These are phyloP conservation scores for Setophaga coronata DNA, from an alignment of 2,113 vertebrate species.

Conservation along the genomic window DNA sequence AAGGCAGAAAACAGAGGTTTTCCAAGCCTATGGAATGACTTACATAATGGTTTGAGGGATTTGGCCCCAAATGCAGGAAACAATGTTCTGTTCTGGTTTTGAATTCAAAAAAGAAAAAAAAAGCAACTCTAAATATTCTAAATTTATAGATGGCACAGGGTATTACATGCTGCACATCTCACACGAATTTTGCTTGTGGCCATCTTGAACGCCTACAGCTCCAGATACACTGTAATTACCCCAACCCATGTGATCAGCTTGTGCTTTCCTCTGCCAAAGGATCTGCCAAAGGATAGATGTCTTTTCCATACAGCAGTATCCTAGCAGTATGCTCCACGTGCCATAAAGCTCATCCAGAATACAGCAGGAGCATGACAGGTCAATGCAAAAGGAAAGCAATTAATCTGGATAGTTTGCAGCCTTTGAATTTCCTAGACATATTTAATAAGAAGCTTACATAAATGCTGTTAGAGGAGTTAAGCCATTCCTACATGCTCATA, in stretches of 20 bases:
- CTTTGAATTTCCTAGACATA: neutral
- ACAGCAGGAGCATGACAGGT: neutral
- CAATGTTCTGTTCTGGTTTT: neutral
- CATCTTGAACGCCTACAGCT: conserved; percentile 15
- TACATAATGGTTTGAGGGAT: neutral
- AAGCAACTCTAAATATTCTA: neutral
- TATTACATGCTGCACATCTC: neutral
- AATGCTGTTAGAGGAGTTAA: neutral
- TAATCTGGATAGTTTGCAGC: neutral
- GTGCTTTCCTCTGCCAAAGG: neutral
- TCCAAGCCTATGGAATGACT: neutral
- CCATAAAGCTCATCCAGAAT: neutral
- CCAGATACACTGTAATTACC: conserved; percentile 37
- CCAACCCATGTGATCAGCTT: neutral
- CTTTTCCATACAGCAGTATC: neutral
- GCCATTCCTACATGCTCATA: rapidly evolving
- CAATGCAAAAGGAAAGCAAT: neutral
- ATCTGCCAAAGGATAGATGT: neutral
- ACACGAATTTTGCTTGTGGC: conserved; percentile 11
- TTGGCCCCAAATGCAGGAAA: neutral
- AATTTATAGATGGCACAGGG: neutral
- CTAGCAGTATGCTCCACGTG: neutral
- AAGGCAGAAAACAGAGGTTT: neutral
- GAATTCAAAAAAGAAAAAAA: neutral
- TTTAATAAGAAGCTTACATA: neutral